Evolutionary conservation across 2,797 vertebrate species (phyloP).

Genomic region (Poecilia gillii): DNA sequence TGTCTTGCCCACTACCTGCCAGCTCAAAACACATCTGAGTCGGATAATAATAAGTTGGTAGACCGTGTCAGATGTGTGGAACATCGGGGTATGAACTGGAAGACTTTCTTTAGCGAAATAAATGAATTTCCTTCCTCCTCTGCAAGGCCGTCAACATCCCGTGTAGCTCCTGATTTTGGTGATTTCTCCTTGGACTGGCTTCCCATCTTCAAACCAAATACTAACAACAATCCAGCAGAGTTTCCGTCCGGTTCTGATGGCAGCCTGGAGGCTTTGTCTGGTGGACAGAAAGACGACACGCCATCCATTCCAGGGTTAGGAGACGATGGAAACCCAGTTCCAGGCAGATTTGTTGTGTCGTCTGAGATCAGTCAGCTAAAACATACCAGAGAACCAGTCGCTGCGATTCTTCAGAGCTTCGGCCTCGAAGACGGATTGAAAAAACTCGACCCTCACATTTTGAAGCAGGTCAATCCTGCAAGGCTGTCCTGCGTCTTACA

Average conservation of each 20-base stretch:
- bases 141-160: neutral
- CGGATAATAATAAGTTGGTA: neutral
- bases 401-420: slow-evolving; percentile 85
- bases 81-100: neutral
- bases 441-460: slow-evolving; percentile 71
- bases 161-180: neutral
- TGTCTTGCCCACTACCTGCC: neutral
- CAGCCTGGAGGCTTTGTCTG: neutral
- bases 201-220: neutral
- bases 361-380: slow-evolving; percentile 64
- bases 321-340: slow-evolving; percentile 16
- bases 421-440: too few species aligned
- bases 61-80: neutral
- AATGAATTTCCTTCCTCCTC: neutral
- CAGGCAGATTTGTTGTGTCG: slow-evolving; percentile 9
- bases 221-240: neutral
- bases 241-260: neutral
- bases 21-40: neutral
- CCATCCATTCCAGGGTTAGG: slow-evolving; percentile 34
- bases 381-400: slow-evolving; percentile 88
- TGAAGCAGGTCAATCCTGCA: slow-evolving; percentile 90
- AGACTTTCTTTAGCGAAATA: neutral
- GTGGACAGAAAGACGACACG: slow-evolving; percentile 6
- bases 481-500: slow-evolving; percentile 91
- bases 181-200: neutral